Evolutionary conservation across 2,888 invertebrate genomes (phyloP).

Genomic region (Idaea biselata): DNA sequence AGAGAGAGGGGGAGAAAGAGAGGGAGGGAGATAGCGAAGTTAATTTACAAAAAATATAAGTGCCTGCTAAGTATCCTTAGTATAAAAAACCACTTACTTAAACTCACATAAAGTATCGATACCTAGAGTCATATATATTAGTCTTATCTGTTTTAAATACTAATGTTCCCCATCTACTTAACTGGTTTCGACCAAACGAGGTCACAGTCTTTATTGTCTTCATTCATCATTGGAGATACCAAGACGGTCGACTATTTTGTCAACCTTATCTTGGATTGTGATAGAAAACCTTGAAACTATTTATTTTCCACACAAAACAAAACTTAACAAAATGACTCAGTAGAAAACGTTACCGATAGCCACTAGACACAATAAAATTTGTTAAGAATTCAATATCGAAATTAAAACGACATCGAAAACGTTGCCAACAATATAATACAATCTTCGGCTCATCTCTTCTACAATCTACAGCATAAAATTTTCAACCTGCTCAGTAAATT

Average conservation of each 20-base stretch:
- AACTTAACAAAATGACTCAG: background rate
- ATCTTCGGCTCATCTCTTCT: constrained; percentile 64
- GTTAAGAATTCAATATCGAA: constrained; percentile 37
- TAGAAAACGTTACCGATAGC: background rate
- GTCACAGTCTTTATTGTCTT: constrained; percentile 34
- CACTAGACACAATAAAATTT: background rate
- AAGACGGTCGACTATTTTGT: constrained; percentile 36
- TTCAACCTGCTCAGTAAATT: constrained; percentile 65
- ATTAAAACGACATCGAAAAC: constrained; percentile 63
- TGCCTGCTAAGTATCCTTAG: too few relatives aligned
- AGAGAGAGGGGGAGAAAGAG: too few relatives aligned
- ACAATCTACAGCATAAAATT: constrained; percentile 69
- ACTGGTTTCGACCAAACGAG: constrained; percentile 28
- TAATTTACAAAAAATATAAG: too few relatives aligned
- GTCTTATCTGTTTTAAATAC: constrained; percentile 17
- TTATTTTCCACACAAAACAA: constrained; percentile 21
- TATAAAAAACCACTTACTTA: too few relatives aligned
- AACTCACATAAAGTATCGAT: too few relatives aligned
- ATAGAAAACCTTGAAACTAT: constrained; percentile 27
- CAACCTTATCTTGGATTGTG: constrained; percentile 38
- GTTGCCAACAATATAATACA: constrained; percentile 75
- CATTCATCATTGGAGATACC: constrained; percentile 32
- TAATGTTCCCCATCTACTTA: constrained; percentile 27
- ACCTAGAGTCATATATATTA: too few relatives aligned
- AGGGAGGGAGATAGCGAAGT: too few relatives aligned